Evolutionary conservation across 2,888 invertebrate species (phyloP), one percentile per base, ranked within the genome.

Genomic region (Platypus cylindrus): DNA sequence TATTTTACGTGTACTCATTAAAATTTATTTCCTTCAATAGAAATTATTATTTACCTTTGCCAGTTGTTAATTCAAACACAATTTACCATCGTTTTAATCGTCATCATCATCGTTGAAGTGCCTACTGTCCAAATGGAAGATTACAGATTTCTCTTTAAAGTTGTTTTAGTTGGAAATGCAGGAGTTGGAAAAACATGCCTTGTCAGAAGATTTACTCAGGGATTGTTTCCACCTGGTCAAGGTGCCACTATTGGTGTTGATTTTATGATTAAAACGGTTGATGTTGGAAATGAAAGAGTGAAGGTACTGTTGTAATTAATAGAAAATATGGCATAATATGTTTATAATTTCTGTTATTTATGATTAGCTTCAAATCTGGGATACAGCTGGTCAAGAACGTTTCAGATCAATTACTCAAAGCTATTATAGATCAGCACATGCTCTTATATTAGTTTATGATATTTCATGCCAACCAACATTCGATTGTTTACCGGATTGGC

Each of bases 181-280:
- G 95, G 95, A 36, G 95, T 97, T 45, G 95, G 97, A 14, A 97
- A 97, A 66, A 97, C 95, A 33, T 95, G 95, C 65, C 73, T 97
- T 36, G 95, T 97, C 37, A 71, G 95, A 45, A 73, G 95, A 53
- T 97, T 97, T 62, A 97, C 95, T 24, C 95, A 97, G 73, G 95
- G 95, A 2, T 66, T 95, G 30, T 97, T 97, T 66, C 95, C 95
- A 32, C 94, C 94, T 18, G 95, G 95, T 9, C 95, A 97, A 67
- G 94, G 94, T 48, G 95, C 95, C 36, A 97, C 95, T 3, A 97
- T 97, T 53, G 95, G 95, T 37, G 95, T 97, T 16, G 97, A 97
- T 70, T 97, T 97, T 62, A 94, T 97, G 94, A 95, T 97, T 43
- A 97, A 97, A 68, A 94, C 94, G 34, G 90, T 97, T 5, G 93